Percentiles rank a stretch among this genome's conserved stretches.
Evolutionary conservation across 2,797 vertebrate genomes (phyloP).

Genomic region (Phrynocephalus vlangalii): DNA sequence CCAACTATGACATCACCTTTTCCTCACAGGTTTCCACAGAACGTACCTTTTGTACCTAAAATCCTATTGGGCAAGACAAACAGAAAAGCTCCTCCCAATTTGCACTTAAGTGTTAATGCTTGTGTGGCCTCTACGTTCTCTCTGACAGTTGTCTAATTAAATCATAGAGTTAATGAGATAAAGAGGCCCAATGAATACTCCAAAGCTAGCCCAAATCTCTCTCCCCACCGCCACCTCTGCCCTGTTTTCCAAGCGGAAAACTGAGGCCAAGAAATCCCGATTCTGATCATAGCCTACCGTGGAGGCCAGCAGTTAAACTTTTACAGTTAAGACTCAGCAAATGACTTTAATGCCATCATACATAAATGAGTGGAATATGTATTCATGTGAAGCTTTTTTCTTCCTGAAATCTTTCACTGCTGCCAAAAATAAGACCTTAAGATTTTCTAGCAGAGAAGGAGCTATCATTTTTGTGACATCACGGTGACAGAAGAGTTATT

Average conservation of each 20-base stretch:
- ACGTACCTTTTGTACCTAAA: neutral
- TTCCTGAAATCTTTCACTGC: neutral
- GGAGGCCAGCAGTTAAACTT: neutral
- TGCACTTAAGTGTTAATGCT: neutral
- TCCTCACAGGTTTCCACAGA: neutral
- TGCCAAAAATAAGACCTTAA: neutral
- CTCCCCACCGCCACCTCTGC: too few species aligned
- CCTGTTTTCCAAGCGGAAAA: neutral
- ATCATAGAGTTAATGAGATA: neutral
- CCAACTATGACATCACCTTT: neutral
- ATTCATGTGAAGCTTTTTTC: neutral
- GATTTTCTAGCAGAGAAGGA: neutral
- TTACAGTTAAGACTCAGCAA: neutral
- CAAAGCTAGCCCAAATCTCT: neutral
- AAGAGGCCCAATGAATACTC: neutral
- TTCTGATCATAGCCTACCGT: neutral
- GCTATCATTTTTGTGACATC: neutral
- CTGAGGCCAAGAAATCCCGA: neutral
- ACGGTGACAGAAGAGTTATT: neutral
- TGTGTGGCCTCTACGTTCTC: neutral
- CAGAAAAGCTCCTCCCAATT: neutral
- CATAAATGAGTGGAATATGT: neutral
- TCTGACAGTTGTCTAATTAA: neutral
- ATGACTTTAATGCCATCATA: neutral
- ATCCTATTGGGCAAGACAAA: neutral